phyloP scores from a whole-genome alignment of 2,113 vertebrate species.

The Cyprinus carpio region DNA sequence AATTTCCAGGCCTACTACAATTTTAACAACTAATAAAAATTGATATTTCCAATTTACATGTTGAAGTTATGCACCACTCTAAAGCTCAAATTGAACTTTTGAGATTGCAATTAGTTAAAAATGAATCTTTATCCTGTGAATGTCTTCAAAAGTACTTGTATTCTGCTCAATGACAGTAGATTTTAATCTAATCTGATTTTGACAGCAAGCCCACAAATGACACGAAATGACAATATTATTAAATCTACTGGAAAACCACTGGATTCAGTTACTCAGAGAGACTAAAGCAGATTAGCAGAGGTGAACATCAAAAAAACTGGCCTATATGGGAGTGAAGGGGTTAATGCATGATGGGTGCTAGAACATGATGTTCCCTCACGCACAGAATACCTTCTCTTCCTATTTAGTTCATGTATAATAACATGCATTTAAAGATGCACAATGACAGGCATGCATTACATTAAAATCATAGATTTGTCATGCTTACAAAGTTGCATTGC shows the following conservation, averaged over 20 bases:
- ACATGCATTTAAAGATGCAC: not conserved
- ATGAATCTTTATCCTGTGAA: not conserved
- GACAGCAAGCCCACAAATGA: not conserved
- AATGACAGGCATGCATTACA: not conserved
- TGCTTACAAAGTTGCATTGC: not conserved
- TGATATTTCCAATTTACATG: not conserved
- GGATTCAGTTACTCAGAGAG: too few relatives aligned
- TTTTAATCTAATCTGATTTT: not conserved
- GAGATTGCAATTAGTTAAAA: not conserved
- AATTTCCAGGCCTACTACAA: not conserved
- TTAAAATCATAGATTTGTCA: not conserved
- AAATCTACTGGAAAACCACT: not conserved
- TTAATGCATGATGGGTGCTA: conserved; percentile 45
- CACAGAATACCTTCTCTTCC: conserved; percentile 8
- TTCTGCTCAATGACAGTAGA: not conserved
- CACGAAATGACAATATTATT: not conserved
- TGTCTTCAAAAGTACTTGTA: not conserved
- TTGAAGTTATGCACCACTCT: not conserved
- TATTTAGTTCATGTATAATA: too few relatives aligned
- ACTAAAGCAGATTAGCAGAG: not conserved
- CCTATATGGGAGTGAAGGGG: not conserved
- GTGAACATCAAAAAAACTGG: not conserved
- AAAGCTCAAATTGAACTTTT: not conserved
- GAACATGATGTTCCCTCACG: conserved; percentile 69
- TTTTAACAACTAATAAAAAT: not conserved